Percentiles rank a stretch among this genome's conserved stretches.
phyloP scores from a whole-genome alignment of 2,113 vertebrate genomes.

The Promerops cafer region DNA sequence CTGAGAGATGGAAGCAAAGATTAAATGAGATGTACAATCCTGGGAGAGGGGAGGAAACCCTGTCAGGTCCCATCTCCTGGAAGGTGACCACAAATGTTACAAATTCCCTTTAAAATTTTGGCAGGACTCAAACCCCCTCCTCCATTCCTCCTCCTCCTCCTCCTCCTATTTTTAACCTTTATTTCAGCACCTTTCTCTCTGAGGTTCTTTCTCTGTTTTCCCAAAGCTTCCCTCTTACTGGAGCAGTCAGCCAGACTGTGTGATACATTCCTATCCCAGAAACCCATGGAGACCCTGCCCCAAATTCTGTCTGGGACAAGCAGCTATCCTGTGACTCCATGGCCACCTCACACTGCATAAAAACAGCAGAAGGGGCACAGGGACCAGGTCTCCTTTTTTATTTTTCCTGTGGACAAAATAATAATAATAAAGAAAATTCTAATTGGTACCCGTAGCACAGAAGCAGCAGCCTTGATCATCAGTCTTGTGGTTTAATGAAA shows the following conservation, averaged over 20 bases:
- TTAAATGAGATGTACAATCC: accelerated
- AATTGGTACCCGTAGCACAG: background rate
- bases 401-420: background rate
- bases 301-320: background rate
- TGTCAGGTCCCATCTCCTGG: background rate
- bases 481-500: conserved; percentile 29
- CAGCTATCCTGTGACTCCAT: background rate
- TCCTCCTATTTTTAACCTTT: background rate
- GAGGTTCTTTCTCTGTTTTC: background rate
- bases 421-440: background rate
- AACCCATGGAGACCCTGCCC: background rate
- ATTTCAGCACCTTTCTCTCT: background rate
- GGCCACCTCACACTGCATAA: background rate
- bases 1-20: background rate
- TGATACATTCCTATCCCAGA: accelerated
- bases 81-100: background rate
- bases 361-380: background rate
- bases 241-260: background rate
- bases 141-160: background rate
- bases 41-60: background rate
- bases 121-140: background rate
- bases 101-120: background rate
- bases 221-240: accelerated
- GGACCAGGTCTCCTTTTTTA: background rate
- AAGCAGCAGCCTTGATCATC: background rate